Evolutionary conservation across 2,113 vertebrate genomes (phyloP), one percentile per base, ranked within the genome.

Genomic region (Brachypodius melanocephalos): DNA sequence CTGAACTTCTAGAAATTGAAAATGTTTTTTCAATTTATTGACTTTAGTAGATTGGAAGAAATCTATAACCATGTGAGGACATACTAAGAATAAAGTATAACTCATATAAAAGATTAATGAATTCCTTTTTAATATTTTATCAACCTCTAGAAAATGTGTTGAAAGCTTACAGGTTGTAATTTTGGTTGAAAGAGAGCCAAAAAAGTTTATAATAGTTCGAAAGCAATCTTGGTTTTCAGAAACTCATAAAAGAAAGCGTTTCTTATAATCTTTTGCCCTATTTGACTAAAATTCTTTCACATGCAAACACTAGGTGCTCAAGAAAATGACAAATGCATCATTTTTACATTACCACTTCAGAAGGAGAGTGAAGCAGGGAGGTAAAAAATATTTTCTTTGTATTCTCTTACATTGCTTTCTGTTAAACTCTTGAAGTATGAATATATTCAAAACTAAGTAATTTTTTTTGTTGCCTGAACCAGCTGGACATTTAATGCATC

Each of bases 121-220:
- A 62, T 92, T 92, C 62, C 45, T 85, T 82, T 94, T 90, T 36
- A 88, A 75, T 85, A 52, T 68, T 85, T 95, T 58, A 75, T 67
- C 48, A 79, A 4, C 31, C 28, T 79, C 48, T 75, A 76, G 31
- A 82, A 58, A 74, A 69, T 6, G 8, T 61, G 25, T 72, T 88
- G 71, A 92, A 90, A 88, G 29, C 40, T 85, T 79, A 68, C 19
- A 82, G 6, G n/a, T 85, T 85, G 65, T 42, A 81, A 73, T 74
- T 91, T 81, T 88, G 3, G 1, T 94, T 82, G 49, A 93, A 81
- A 93, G 28, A 24, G 17, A 62, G 77, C 14, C 25, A 80, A 66
- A 34, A 43, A 32, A 6, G 0, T 29, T 58, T 76, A 12, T 34
- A 72, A 55, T 16, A 38, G 3, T 55, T 92, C 86, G 61, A 76